These are phyloP conservation scores for Aptenodytes patagonicus DNA, from an alignment of 2,113 vertebrate species.

Conservation along the genomic window DNA sequence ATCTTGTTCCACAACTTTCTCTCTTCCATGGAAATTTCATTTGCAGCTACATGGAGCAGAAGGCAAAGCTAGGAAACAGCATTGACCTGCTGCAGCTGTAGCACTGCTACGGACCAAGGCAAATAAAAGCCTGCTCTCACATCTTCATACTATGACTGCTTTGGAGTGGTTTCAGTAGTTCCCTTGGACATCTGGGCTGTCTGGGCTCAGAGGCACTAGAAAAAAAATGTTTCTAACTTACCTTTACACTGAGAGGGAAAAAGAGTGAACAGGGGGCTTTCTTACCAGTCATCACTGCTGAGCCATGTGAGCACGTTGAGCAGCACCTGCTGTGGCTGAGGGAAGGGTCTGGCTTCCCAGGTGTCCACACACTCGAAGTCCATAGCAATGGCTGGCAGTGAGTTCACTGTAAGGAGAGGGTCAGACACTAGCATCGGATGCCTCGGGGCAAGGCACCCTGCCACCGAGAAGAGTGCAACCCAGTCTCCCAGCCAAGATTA, in stretches of 20 bases:
- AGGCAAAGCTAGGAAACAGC: background rate
- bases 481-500: background rate
- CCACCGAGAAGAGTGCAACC: background rate
- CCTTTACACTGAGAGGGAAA: background rate
- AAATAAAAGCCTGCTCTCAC: background rate
- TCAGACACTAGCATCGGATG: background rate
- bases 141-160: background rate
- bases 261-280: background rate
- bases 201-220: background rate
- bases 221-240: background rate
- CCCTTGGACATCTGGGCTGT: background rate
- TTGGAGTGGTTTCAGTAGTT: background rate
- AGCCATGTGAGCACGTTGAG: conserved; percentile 40
- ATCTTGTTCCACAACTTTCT: background rate
- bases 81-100: background rate
- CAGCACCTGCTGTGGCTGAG: conserved; percentile 54
- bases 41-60: background rate
- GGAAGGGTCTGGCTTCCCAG: conserved; percentile 42
- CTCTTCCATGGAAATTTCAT: background rate
- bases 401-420: conserved; percentile 36
- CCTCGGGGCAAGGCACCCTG: background rate
- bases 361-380: background rate
- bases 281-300: conserved; percentile 70
- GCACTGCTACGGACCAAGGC: background rate
- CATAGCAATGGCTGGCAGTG: conserved; percentile 9